These are phyloP conservation scores for Drosophila insularis DNA, from an alignment of 1,140 invertebrate genomes.

Conservation along the genomic window DNA sequence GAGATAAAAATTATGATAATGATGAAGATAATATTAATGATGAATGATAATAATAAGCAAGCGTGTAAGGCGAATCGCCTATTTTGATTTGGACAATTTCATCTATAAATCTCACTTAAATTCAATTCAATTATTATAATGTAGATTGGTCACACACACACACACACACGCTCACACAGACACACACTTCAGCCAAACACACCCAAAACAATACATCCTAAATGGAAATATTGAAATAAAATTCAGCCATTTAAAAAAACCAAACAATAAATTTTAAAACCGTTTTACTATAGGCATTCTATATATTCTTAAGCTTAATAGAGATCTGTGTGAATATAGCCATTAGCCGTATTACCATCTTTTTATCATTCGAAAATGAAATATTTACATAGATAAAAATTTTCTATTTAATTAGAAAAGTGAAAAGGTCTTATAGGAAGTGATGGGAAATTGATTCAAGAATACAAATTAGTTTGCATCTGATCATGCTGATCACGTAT, in stretches of 20 bases:
- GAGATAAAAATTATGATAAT: not conserved
- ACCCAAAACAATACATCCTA: not conserved
- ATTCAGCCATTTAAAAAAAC: slow-evolving; percentile 20
- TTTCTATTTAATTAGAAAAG: too few species aligned
- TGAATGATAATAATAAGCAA: not conserved
- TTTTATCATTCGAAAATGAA: not conserved
- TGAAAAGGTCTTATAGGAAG: not conserved
- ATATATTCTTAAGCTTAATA: too few species aligned
- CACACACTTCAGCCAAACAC: slow-evolving; percentile 7
- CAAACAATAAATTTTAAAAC: not conserved
- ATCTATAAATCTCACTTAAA: slow-evolving; percentile 14
- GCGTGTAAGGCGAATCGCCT: not conserved
- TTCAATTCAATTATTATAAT: slow-evolving; percentile 19
- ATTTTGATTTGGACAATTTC: slow-evolving; percentile 3
- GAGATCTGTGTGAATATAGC: too few species aligned
- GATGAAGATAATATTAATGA: not conserved
- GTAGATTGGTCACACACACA: slow-evolving; percentile 1
- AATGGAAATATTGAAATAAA: slow-evolving; percentile 18
- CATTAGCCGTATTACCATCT: not conserved
- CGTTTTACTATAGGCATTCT: not conserved
- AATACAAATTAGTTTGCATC: not conserved
- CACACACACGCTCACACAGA: not conserved
- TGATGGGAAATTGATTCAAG: not conserved
- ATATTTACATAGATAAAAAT: not conserved
- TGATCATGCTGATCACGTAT: not conserved